These are phyloP conservation scores for Macrostomum cliftonense DNA, from an alignment of 2,888 invertebrate species.

Conservation along the genomic window DNA sequence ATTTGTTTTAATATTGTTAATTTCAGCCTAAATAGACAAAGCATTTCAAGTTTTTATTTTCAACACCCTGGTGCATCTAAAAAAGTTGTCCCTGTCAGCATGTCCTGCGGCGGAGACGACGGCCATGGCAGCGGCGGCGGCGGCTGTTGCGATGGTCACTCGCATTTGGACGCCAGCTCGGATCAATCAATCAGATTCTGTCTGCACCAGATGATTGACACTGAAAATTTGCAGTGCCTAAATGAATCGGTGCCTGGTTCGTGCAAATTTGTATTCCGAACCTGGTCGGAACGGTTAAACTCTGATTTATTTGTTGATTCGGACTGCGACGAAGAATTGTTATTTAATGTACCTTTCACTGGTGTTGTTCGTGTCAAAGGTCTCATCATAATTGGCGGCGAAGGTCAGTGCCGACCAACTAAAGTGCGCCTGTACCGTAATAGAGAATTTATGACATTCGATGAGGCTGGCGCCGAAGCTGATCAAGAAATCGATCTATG, in stretches of 20 bases:
- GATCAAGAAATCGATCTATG: conserved; percentile 77
- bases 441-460: conserved; percentile 78
- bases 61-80: no score
- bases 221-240: conserved; percentile 63
- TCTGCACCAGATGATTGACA: conserved; percentile 70
- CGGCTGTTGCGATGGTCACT: conserved; percentile 15
- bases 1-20: no score
- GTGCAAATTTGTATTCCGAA: conserved; percentile 70
- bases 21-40: no score
- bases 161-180: conserved; percentile 16
- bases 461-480: conserved; percentile 49
- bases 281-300: conserved; percentile 42
- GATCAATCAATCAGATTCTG: conserved; percentile 53
- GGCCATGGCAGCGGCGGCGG: no score
- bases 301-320: conserved; percentile 58
- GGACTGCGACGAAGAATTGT: conserved; percentile 79
- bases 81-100: no score
- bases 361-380: conserved; percentile 87
- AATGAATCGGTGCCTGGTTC: conserved; percentile 71
- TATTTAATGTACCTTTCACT: conserved; percentile 91
- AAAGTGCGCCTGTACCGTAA: conserved; percentile 63
- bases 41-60: no score
- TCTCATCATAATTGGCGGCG: conserved; percentile 70
- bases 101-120: conserved; percentile 20
- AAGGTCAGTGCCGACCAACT: conserved; percentile 63